A percentile compares a stretch with the other conserved stretches of the same genome.
Conservation (phyloP, 2,797 vertebrate species). For the Hoplostethus mediterraneus region DNA sequence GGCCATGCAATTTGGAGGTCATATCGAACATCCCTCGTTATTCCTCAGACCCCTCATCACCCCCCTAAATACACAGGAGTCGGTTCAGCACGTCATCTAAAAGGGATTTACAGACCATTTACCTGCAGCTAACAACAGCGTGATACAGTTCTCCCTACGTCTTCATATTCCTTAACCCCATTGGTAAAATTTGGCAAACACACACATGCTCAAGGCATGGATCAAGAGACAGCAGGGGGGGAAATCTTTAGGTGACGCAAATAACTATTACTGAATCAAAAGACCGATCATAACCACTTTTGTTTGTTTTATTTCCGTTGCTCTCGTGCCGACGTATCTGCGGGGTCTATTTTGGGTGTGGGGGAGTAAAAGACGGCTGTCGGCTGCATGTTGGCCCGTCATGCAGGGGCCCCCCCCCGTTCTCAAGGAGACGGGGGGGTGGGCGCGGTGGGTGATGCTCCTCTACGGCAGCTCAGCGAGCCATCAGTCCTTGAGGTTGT, state of each 20-base stretch:
- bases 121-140: slow-evolving; percentile 41
- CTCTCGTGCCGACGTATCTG: slow-evolving; percentile 52
- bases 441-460: slow-evolving; percentile 37
- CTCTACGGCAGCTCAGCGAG: slow-evolving; percentile 33
- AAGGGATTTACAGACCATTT: slow-evolving; percentile 40
- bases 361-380: slow-evolving; percentile 45
- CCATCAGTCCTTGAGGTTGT: slow-evolving; percentile 91
- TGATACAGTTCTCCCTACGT: slow-evolving; percentile 22
- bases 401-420: slow-evolving; percentile 51
- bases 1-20: slow-evolving; percentile 65
- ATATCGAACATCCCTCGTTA: slow-evolving; percentile 47
- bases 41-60: slow-evolving; percentile 29
- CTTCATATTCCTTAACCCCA: slow-evolving; percentile 42
- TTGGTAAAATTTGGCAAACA: slow-evolving; percentile 51
- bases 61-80: slow-evolving; percentile 41
- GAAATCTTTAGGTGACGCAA: slow-evolving; percentile 39
- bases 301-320: slow-evolving; percentile 49
- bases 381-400: slow-evolving; percentile 51
- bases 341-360: slow-evolving; percentile 42
- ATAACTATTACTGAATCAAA: slow-evolving; percentile 43
- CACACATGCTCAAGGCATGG: slow-evolving; percentile 49
- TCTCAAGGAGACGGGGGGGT: slow-evolving; percentile 24
- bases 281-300: slow-evolving; percentile 43
- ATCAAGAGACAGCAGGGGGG: slow-evolving; percentile 47
- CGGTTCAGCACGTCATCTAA: slow-evolving; percentile 27